Conservation (phyloP, 2,888 invertebrate species). For the Hermaeophaga mercurialis region DNA sequence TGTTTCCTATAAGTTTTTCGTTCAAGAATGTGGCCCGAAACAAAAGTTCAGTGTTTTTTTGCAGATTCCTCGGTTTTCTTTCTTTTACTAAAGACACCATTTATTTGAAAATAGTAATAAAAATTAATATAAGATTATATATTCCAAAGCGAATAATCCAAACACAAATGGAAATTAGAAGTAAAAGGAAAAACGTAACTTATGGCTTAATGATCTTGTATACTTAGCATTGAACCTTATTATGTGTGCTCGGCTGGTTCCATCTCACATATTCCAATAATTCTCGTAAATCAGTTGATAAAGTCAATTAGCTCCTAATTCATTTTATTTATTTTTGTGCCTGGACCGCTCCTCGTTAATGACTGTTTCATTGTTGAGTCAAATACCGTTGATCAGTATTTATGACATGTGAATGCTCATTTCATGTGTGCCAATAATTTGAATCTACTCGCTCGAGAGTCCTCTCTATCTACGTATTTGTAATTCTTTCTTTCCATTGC, state of each 20-base stretch:
- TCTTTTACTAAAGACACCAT: no score
- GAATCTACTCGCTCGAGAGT: slow-evolving; percentile 2
- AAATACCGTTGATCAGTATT: slow-evolving; percentile 13
- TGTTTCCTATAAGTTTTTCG: no score
- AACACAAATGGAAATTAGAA: no score
- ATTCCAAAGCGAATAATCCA: no score
- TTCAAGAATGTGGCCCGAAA: no score
- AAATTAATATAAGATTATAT: no score
- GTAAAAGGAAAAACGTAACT: no score
- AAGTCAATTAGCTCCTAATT: slow-evolving; percentile 41
- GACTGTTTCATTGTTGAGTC: slow-evolving; percentile 14
- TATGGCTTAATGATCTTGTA: no score
- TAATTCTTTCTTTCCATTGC: background rate
- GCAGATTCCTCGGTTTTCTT: no score
- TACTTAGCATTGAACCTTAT: background rate
- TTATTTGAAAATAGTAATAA: no score
- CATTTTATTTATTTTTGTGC: slow-evolving; percentile 36
- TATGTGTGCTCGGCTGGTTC: slow-evolving; percentile 15
- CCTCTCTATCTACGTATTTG: background rate
- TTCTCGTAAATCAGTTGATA: slow-evolving; percentile 34
- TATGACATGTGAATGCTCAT: slow-evolving; percentile 12
- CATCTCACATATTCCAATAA: slow-evolving; percentile 33
- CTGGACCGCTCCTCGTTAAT: slow-evolving; percentile 33
- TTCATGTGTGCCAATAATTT: slow-evolving; percentile 4
- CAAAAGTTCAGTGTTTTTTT: no score